Percentiles rank a stretch among this genome's conserved stretches.
Conservation (phyloP, 2,113 vertebrate genomes). For the Neopipo cinnamomea region DNA sequence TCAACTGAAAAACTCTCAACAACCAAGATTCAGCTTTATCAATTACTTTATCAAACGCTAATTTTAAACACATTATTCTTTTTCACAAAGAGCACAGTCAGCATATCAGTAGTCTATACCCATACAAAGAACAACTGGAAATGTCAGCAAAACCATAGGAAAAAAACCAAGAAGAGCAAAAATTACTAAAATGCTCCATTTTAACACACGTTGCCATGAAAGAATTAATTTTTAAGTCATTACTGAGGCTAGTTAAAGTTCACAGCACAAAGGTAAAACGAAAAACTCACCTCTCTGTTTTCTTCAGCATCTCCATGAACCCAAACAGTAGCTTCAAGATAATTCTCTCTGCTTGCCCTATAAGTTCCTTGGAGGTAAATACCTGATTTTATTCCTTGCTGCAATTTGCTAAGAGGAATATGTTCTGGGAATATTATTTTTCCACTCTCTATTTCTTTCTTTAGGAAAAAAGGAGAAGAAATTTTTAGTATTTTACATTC, state of each 20-base stretch:
- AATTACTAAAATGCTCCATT: not conserved
- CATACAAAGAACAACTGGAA: not conserved
- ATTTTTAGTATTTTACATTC: not conserved
- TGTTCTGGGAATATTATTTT: conserved; percentile 93
- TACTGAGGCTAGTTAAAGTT: not conserved
- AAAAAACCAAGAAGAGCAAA: not conserved
- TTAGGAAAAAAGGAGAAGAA: not conserved
- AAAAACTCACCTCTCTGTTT: conserved; percentile 82
- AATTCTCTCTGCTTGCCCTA: conserved; percentile 92
- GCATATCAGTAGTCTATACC: not conserved
- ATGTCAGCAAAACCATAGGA: not conserved
- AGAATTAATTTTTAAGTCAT: not conserved
- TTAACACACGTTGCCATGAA: accelerated
- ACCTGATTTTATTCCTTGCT: conserved; percentile 91
- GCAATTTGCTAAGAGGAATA: conserved; percentile 90
- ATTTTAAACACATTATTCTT: not conserved
- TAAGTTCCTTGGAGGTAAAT: conserved; percentile 91
- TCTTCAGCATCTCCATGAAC: conserved; percentile 87
- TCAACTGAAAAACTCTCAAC: not conserved
- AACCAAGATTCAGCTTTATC: not conserved
- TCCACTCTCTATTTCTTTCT: conserved; percentile 88
- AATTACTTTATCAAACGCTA: not conserved
- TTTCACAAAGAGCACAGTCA: not conserved
- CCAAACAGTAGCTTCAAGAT: conserved; percentile 94
- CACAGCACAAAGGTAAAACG: not conserved